These are phyloP conservation scores for Myrmophylax atrothorax DNA, from an alignment of 2,113 vertebrate genomes.

Conservation along the genomic window DNA sequence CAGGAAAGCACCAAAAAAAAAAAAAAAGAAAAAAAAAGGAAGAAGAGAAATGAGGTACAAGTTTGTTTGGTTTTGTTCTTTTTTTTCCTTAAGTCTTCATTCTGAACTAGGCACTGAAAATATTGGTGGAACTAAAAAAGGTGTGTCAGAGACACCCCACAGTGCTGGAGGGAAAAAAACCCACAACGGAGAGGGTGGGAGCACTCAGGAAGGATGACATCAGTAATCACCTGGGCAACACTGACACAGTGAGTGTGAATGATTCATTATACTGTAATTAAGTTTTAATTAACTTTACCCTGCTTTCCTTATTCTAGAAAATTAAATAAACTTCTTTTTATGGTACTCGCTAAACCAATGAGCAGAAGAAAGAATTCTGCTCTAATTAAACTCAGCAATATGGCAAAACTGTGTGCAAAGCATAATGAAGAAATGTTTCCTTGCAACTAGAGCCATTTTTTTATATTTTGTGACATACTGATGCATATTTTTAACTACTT, in stretches of 20 bases:
- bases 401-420: slow-evolving; percentile 60
- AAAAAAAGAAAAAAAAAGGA: background rate
- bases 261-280: slow-evolving; percentile 77
- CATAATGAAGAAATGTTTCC: slow-evolving; percentile 65
- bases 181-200: background rate
- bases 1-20: slow-evolving; percentile 34
- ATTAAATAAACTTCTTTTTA: slow-evolving; percentile 81
- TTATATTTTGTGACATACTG: slow-evolving; percentile 50
- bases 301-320: slow-evolving; percentile 79
- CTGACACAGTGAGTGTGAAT: slow-evolving; percentile 51
- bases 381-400: slow-evolving; percentile 72
- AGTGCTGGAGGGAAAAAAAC: background rate
- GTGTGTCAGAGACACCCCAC: background rate
- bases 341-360: slow-evolving; percentile 66
- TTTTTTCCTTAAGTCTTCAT: background rate
- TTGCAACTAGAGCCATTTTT: slow-evolving; percentile 12
- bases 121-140: background rate
- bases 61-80: background rate
- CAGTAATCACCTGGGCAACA: slow-evolving; percentile 67
- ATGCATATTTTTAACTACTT: slow-evolving; percentile 42
- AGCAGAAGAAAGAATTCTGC: slow-evolving; percentile 63
- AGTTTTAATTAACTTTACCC: slow-evolving; percentile 78
- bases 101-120: background rate
- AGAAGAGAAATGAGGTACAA: background rate
- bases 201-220: slow-evolving; percentile 40